Percentiles rank a stretch among this genome's conserved stretches.
Evolutionary conservation across 2,888 invertebrate genomes (phyloP).

Genomic region (Ophion obscuratus): DNA sequence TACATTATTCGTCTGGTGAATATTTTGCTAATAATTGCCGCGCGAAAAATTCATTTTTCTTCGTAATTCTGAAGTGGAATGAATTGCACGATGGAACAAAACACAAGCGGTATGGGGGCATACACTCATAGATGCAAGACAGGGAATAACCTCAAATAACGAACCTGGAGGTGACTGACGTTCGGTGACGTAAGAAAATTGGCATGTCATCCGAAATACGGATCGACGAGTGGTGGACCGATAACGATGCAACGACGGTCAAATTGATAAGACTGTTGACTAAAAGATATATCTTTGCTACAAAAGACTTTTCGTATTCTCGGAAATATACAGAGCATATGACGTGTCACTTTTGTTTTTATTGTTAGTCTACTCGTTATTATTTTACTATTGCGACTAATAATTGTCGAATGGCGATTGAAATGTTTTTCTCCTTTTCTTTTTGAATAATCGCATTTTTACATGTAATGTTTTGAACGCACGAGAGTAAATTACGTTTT

Average conservation of each 20-base stretch:
- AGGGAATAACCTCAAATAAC: conserved; percentile 19
- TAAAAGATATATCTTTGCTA: neutral
- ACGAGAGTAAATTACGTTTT: too few relatives aligned
- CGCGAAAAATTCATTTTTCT: too few relatives aligned
- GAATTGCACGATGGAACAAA: neutral
- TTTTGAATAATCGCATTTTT: neutral
- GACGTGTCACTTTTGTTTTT: neutral
- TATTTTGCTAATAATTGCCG: too few relatives aligned
- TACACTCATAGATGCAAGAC: too few relatives aligned
- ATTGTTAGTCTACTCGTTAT: neutral
- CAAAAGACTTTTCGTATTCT: neutral
- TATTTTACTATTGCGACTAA: neutral
- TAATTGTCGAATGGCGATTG: neutral
- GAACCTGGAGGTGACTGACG: neutral
- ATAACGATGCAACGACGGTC: conserved; percentile 20
- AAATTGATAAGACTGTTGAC: conserved; percentile 22
- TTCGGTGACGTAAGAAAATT: neutral
- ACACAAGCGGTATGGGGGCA: neutral
- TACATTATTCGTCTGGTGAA: too few relatives aligned
- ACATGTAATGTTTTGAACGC: too few relatives aligned
- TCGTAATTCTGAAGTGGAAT: neutral
- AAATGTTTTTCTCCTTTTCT: neutral
- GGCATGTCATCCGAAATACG: neutral
- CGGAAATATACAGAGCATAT: neutral
- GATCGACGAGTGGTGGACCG: conserved; percentile 1